phyloP scores from a whole-genome alignment of 2,797 vertebrate genomes.

The Aeoliscus strigatus region DNA sequence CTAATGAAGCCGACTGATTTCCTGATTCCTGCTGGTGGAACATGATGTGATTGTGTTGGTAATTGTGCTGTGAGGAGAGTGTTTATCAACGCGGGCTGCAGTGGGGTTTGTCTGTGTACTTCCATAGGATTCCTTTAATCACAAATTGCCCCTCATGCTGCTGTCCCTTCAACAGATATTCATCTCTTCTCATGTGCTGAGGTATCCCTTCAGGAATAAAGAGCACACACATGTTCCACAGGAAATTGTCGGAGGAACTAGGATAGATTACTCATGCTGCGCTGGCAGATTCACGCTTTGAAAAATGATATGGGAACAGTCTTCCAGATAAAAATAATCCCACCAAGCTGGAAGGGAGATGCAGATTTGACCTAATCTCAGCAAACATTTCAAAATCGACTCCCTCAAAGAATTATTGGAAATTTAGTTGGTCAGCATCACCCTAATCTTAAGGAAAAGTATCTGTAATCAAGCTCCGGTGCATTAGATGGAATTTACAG shows the following conservation, averaged over 20 bases:
- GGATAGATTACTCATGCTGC: conserved; percentile 80
- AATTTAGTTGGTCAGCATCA: conserved; percentile 36
- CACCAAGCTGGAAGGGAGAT: conserved; percentile 47
- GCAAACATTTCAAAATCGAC: conserved; percentile 64
- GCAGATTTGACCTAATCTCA: conserved; percentile 66
- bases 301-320: conserved; percentile 76
- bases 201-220: conserved; percentile 75
- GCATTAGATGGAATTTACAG: conserved; percentile 12
- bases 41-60: conserved; percentile 53
- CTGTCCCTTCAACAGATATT: conserved; percentile 70
- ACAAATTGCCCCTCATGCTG: conserved; percentile 76
- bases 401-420: conserved; percentile 59
- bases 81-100: conserved; percentile 59
- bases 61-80: conserved; percentile 60
- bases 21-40: conserved; percentile 51
- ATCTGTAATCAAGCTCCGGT: conserved; percentile 25
- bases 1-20: conserved; percentile 59
- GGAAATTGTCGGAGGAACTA: conserved; percentile 75
- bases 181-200: conserved; percentile 72
- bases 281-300: conserved; percentile 75
- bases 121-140: conserved; percentile 76
- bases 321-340: conserved; percentile 78
- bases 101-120: conserved; percentile 66
- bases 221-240: conserved; percentile 71
- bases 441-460: conserved; percentile 21